phyloP scores from a whole-genome alignment of 1,140 invertebrate species.

The Bilobella aurantiaca region DNA sequence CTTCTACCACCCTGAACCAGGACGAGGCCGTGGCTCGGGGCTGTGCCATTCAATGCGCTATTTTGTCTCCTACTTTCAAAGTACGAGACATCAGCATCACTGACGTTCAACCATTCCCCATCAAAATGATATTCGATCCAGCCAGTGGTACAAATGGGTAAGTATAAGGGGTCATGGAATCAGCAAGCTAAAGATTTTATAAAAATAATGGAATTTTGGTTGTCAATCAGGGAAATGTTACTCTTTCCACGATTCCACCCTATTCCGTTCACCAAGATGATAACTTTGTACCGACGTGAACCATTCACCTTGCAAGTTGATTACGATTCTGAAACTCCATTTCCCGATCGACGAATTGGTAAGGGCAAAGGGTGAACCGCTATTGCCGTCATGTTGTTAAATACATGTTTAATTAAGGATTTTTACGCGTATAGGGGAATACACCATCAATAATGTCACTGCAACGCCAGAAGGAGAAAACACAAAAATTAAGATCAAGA shows the following conservation, averaged over 20 bases:
- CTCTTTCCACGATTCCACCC: constrained; percentile 80
- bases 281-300: constrained; percentile 82
- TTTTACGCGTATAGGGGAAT: constrained; percentile 52
- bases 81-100: constrained; percentile 88
- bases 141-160: constrained; percentile 54
- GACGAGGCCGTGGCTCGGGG: constrained; percentile 94
- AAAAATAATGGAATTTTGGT: constrained; percentile 23
- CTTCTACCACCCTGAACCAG: constrained; percentile 92
- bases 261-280: constrained; percentile 82
- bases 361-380: constrained; percentile 40
- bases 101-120: constrained; percentile 83
- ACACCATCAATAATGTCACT: constrained; percentile 71
- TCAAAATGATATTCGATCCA: constrained; percentile 75
- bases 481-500: constrained; percentile 91
- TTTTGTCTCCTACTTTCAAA: constrained; percentile 88
- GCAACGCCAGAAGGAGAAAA: constrained; percentile 74
- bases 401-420: constrained; percentile 3
- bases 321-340: constrained; percentile 62
- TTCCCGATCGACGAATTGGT: constrained; percentile 70
- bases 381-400: too few relatives aligned
- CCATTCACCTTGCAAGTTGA: constrained; percentile 74
- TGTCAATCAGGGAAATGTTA: constrained; percentile 52
- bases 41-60: constrained; percentile 92
- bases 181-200: neutral
- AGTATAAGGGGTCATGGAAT: constrained; percentile 3